Percentiles rank a stretch among this genome's conserved stretches.
These are phyloP conservation scores for Spodoptera exigua DNA, from an alignment of 2,888 invertebrate species.

Conservation along the genomic window DNA sequence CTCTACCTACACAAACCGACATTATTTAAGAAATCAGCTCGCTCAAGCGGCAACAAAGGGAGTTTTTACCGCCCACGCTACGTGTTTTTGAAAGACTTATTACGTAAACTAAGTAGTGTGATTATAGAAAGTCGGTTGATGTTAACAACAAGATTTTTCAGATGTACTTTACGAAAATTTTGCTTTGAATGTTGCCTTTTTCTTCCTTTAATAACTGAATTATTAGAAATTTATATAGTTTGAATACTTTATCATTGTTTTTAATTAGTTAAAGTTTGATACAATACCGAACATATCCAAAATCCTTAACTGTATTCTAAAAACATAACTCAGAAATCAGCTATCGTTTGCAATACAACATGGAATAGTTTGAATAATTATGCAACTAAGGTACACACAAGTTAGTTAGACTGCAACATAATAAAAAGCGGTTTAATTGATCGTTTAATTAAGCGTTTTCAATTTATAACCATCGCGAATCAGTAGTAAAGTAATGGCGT, in stretches of 20 bases:
- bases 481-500: conserved; percentile 65
- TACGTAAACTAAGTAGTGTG: conserved; percentile 65
- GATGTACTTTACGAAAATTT: conserved; percentile 16
- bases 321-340: conserved; percentile 1
- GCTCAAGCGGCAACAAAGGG: conserved; percentile 86
- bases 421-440: conserved; percentile 53
- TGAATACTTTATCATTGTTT: no score
- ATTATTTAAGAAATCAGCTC: conserved; percentile 89
- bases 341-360: conserved; percentile 5
- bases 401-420: conserved; percentile 23
- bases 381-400: conserved; percentile 11
- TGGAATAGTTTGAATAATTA: conserved; percentile 23
- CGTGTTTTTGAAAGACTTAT: conserved; percentile 78
- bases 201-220: no score
- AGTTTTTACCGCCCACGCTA: conserved; percentile 83
- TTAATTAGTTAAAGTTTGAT: no score
- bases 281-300: no score
- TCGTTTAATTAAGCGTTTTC: conserved; percentile 54
- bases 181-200: not conserved
- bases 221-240: no score
- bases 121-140: conserved; percentile 46
- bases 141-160: conserved; percentile 20
- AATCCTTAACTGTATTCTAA: no score
- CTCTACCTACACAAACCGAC: conserved; percentile 86
- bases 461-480: conserved; percentile 67